Percentiles rank a stretch among this genome's conserved stretches.
These are phyloP conservation scores for Anguilla marmorata DNA, from an alignment of 2,797 vertebrate species.

Conservation along the genomic window DNA sequence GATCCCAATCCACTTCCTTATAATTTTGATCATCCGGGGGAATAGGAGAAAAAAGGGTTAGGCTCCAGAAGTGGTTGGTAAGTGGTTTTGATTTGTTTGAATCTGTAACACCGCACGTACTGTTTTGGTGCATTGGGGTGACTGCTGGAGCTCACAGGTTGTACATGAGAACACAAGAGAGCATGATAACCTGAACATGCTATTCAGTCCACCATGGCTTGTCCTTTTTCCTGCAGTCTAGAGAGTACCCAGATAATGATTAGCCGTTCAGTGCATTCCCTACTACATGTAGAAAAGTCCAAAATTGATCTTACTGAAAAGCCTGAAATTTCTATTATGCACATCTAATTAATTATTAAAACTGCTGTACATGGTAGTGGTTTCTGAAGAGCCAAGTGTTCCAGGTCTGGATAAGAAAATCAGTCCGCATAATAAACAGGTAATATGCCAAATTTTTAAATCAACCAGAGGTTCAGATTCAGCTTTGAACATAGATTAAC, in stretches of 20 bases:
- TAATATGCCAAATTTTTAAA: background rate
- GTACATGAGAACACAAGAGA: background rate
- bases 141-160: background rate
- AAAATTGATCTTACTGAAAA: background rate
- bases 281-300: background rate
- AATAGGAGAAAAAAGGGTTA: background rate
- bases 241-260: background rate
- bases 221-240: background rate
- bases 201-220: background rate
- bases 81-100: background rate
- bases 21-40: background rate
- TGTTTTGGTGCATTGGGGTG: background rate
- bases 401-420: background rate
- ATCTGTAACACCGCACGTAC: background rate
- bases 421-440: background rate
- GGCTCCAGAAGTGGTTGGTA: background rate
- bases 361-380: background rate
- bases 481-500: background rate
- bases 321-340: background rate
- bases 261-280: background rate
- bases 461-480: background rate
- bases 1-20: background rate
- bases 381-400: background rate
- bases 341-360: background rate
- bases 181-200: background rate